Base-by-base conservation (phyloP, 2,888 invertebrate species). In the Hirtodrosophila histrioides region DNA sequence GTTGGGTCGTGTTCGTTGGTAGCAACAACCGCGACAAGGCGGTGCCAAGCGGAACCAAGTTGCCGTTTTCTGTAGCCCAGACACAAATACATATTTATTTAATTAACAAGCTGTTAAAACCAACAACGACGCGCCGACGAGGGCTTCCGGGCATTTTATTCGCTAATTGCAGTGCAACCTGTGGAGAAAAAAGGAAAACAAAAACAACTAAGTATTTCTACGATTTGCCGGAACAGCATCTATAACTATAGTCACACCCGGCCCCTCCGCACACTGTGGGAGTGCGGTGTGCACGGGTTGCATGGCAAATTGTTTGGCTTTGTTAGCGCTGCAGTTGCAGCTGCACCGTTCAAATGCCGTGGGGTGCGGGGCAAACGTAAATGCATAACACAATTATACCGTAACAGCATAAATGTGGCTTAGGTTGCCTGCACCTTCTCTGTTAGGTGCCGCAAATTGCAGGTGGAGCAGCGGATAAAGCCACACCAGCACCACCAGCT, bases 101-200 rank as follows among this genome's bases (percentile, higher is more conserved):
- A 81, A 82, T 81, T 78, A 82, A 75, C 67, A 68, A 68, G 69
- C 72, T 81, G 76, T 78, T 83, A 66, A 71, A 46, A 64, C 40
- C 45, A 76, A 60, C 40, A 50, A 51, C 70, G 56, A 57, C 29
- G 51, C 46, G 57, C 40, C 53, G 46, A 43, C 27, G 31, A 46
- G 23, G 54, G 35, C 55, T 49, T 54, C 60, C 61, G 44, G 49
- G 36, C 76, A 60, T 69, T 65, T 61, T 78, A 48, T 62, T 62
- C 76, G 69, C 83, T 84, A 83, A 85, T 84, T 83, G 71, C 81
- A 66, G 71, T 73, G 67, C 83, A 84, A 85, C 84, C 86, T 84
- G 86, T 81, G 65, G 81, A 76, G 77, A 40, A 33, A 37, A 50
- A 69, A 66, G 35, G 53, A 66, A 62, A 76, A 56, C 46, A 36